These are phyloP conservation scores for Orussus abietinus DNA, from an alignment of 1,140 invertebrate species.

Conservation along the genomic window DNA sequence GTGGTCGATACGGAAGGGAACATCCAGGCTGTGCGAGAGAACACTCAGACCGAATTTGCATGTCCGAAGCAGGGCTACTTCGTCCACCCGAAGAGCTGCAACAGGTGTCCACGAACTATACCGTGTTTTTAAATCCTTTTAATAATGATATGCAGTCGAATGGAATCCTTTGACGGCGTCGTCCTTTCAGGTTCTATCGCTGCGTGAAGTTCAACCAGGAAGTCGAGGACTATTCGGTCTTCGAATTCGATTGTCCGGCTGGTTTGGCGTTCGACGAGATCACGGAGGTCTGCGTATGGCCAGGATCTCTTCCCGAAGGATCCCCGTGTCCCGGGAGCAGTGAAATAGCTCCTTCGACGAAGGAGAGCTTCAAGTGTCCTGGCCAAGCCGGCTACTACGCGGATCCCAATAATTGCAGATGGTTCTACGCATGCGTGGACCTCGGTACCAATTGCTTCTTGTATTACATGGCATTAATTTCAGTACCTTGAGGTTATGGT, in stretches of 20 bases:
- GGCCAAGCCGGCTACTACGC: slow-evolving; percentile 66
- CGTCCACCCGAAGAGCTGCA: slow-evolving; percentile 74
- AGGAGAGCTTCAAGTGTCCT: slow-evolving; percentile 63
- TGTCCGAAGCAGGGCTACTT: slow-evolving; percentile 78
- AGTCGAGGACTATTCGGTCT: slow-evolving; percentile 70
- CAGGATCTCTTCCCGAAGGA: slow-evolving; percentile 66
- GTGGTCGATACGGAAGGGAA: slow-evolving; percentile 70
- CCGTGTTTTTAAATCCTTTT: too few relatives aligned
- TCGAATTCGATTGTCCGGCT: slow-evolving; percentile 78
- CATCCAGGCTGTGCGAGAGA: slow-evolving; percentile 66
- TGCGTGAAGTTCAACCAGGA: slow-evolving; percentile 79
- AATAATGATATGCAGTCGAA: too few relatives aligned
- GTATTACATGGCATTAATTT: slow-evolving; percentile 5
- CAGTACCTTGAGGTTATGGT: slow-evolving; percentile 5
- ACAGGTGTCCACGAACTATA: too few relatives aligned
- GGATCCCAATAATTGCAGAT: slow-evolving; percentile 78
- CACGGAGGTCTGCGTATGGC: slow-evolving; percentile 80
- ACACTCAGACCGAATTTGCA: slow-evolving; percentile 68
- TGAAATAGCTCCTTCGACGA: slow-evolving; percentile 69
- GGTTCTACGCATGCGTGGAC: slow-evolving; percentile 82
- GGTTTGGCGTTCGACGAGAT: slow-evolving; percentile 77
- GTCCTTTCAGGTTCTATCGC: slow-evolving; percentile 67
- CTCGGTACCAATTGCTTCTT: slow-evolving; percentile 53
- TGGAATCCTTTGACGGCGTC: too few relatives aligned
- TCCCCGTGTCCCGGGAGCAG: slow-evolving; percentile 70